phyloP scores from a whole-genome alignment of 2,797 vertebrate species.

The Ctenopoma kingsleyae region DNA sequence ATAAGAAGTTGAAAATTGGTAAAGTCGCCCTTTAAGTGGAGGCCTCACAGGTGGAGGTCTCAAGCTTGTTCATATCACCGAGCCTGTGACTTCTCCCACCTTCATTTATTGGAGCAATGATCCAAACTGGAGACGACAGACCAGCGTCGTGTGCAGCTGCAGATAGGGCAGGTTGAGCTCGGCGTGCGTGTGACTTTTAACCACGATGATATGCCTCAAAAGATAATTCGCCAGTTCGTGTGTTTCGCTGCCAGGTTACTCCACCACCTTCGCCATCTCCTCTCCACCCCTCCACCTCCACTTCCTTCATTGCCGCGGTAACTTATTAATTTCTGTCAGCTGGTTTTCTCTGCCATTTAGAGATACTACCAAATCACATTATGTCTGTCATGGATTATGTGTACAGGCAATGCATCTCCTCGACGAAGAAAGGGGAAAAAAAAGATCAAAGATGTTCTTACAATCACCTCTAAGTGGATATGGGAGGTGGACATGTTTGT shows the following conservation, averaged over 20 bases:
- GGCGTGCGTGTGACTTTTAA: constrained; percentile 30
- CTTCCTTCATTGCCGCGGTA: constrained; percentile 76
- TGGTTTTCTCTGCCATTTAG: constrained; percentile 90
- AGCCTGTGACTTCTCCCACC: constrained; percentile 14
- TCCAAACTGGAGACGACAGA: constrained; percentile 56
- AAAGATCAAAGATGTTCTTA: constrained; percentile 92
- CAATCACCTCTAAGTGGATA: constrained; percentile 90
- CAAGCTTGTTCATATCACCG: neutral
- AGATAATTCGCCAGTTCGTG: constrained; percentile 82
- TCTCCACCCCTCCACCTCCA: constrained; percentile 76
- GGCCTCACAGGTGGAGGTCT: constrained; percentile 28
- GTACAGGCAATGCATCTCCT: constrained; percentile 84
- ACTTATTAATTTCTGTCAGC: constrained; percentile 93
- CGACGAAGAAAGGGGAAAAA: constrained; percentile 82
- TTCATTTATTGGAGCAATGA: constrained; percentile 40
- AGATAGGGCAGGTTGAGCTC: constrained; percentile 84
- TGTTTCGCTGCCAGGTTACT: constrained; percentile 87
- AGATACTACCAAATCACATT: constrained; percentile 97
- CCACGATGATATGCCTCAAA: constrained; percentile 69
- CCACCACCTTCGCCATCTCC: constrained; percentile 58
- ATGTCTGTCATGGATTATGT: constrained; percentile 96
- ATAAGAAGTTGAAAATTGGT: no score
- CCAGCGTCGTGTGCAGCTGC: constrained; percentile 35
- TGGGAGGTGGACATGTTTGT: constrained; percentile 70
- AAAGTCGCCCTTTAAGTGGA: neutral